phyloP scores from a whole-genome alignment of 2,797 vertebrate genomes.

The Xerus rutilus region DNA sequence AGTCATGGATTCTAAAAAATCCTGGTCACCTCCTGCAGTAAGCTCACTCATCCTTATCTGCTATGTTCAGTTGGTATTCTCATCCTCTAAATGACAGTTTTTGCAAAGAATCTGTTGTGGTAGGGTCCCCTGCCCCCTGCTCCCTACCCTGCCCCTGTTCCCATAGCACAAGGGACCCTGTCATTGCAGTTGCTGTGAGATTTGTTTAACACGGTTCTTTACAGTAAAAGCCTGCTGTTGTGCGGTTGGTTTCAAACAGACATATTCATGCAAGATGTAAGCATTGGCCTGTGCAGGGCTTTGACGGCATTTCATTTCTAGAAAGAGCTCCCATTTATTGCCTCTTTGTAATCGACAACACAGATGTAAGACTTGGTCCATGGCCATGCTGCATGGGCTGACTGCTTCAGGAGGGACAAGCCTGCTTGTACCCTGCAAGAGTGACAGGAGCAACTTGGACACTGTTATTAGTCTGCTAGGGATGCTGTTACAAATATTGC shows the following conservation, averaged over 20 bases:
- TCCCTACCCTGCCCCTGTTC: neutral
- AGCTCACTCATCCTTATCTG: neutral
- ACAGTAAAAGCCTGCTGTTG: neutral
- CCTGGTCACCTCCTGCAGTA: neutral
- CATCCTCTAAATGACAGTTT: neutral
- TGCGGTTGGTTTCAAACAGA: constrained; percentile 19
- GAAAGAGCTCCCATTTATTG: neutral
- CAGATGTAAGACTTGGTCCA: neutral
- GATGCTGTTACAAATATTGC: neutral
- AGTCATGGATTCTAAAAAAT: neutral
- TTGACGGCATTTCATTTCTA: constrained; percentile 41
- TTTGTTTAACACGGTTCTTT: neutral
- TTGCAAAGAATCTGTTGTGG: constrained; percentile 7
- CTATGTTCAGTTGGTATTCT: neutral
- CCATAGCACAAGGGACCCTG: constrained; percentile 24
- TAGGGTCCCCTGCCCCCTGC: neutral
- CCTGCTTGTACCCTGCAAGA: neutral
- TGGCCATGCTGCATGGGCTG: neutral
- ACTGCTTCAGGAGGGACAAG: neutral
- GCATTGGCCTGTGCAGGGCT: neutral
- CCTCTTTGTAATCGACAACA: neutral
- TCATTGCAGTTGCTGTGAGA: neutral
- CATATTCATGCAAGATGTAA: neutral
- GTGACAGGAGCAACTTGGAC: neutral
- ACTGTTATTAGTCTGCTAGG: neutral